Evolutionary conservation across 2,797 vertebrate genomes (phyloP).

Genomic region (Pangasius krempfi): DNA sequence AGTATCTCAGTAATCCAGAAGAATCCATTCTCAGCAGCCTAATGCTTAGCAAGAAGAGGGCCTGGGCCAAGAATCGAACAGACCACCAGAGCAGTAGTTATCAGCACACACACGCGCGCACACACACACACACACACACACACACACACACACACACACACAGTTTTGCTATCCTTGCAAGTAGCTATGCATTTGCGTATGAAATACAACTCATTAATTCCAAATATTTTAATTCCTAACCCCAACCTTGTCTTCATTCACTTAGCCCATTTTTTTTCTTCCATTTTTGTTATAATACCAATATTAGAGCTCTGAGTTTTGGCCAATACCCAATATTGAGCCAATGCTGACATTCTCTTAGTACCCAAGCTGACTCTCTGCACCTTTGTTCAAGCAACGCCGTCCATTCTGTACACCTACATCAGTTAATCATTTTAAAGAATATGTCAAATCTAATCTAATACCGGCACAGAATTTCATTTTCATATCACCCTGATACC

Average conservation of each 20-base stretch:
- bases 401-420: not conserved
- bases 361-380: not conserved
- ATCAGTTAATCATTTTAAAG: not conserved
- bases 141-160: not conserved
- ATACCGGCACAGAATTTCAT: not conserved
- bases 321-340: not conserved
- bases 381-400: not conserved
- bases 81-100: constrained; percentile 17
- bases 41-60: constrained; percentile 31
- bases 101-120: not conserved
- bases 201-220: not conserved
- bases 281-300: not conserved
- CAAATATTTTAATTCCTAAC: not conserved
- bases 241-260: not conserved
- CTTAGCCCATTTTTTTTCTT: not conserved
- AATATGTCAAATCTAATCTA: not conserved
- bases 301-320: not conserved
- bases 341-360: not conserved
- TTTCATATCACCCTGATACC: not conserved
- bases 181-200: not conserved
- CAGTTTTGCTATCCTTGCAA: not conserved
- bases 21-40: constrained; percentile 28
- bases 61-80: constrained; percentile 23
- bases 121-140: not conserved
- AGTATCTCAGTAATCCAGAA: constrained; percentile 39